These are phyloP conservation scores for Rapana venosa DNA, from an alignment of 2,888 invertebrate species.

Conservation along the genomic window DNA sequence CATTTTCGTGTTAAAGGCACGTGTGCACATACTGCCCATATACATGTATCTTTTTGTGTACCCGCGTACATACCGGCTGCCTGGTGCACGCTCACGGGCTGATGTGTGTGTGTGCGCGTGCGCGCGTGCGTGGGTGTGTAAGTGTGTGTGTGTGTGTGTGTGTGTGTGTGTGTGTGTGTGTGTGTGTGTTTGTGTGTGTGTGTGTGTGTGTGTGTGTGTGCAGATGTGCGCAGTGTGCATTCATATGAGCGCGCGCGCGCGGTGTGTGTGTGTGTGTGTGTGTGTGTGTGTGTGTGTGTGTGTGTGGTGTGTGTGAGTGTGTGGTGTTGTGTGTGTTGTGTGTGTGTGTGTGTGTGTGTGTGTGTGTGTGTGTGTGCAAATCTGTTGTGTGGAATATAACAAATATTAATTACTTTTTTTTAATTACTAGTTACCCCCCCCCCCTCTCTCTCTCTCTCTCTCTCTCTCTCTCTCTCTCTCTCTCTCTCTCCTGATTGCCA, in stretches of 20 bases:
- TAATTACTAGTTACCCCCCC: background rate
- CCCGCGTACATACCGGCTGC: too few relatives aligned
- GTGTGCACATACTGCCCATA: too few relatives aligned
- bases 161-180: background rate
- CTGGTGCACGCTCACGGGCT: background rate
- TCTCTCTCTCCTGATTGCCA: background rate
- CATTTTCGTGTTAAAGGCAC: too few relatives aligned
- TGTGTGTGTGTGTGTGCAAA: background rate
- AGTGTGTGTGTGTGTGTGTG: too few relatives aligned
- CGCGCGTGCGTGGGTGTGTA: too few relatives aligned
- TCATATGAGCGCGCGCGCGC: too few relatives aligned
- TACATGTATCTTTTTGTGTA: too few relatives aligned
- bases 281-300: background rate
- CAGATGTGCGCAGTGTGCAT: too few relatives aligned
- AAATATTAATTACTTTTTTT: background rate
- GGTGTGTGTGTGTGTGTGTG: background rate
- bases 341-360: slow-evolving; percentile 8
- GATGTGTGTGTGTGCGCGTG: too few relatives aligned
- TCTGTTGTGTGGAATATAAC: background rate
- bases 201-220: background rate
- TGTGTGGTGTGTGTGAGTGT: too few relatives aligned
- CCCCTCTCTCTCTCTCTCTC: too few relatives aligned
- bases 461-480: background rate
- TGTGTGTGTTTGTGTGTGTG: background rate
- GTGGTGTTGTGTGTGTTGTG: too few relatives aligned